Base-by-base conservation (phyloP, 2,888 invertebrate genomes). In the Lymantria monacha region DNA sequence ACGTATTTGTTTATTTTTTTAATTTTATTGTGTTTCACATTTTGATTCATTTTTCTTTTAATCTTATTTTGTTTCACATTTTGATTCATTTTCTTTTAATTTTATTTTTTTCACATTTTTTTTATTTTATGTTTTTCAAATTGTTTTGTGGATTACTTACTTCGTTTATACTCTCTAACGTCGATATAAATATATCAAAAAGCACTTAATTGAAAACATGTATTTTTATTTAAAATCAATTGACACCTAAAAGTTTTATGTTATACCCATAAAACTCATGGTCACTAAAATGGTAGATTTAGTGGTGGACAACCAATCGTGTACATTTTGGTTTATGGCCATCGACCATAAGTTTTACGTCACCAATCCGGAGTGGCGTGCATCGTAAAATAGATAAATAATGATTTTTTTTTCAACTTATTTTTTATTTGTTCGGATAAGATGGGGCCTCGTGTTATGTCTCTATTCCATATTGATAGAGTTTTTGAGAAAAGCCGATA, bases 191-290 rank as follows among this genome's bases (percentile, higher is more conserved):
- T 57, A 52, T 57, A 66, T 58, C 48, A 53, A 60, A 61, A 59
- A 51, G 49, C 59, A 62, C 60, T 70, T 73, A 72, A 67, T 69
- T 69, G 66, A 57, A 43, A 42, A 63, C 61, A 68, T 62, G 8
- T 67, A 70, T 59, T 55, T 59, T 67, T 63, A 60, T 55, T 61
- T 69, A 63, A 59, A 72, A 72, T 76, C 85, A 81, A 84, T 87
- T 88, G 87, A 87, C 87, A 86, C 85, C 84, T 53, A 83, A n/a
- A n/a, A 80, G 70, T 86, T 87, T 88, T 86, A 87, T 79, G 65
- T 74, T 61, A 65, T 56, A 42, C 53, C 66, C 69, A 77, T 85
- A 85, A 85, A 84, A 68, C 59, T 62, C 59, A 61, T 64, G 66
- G 67, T 68, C 78, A 83, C 77, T 85, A 86, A 87, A 70, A 76